Conservation (phyloP, 1,140 invertebrate species). For the Drosophila sp. region DNA sequence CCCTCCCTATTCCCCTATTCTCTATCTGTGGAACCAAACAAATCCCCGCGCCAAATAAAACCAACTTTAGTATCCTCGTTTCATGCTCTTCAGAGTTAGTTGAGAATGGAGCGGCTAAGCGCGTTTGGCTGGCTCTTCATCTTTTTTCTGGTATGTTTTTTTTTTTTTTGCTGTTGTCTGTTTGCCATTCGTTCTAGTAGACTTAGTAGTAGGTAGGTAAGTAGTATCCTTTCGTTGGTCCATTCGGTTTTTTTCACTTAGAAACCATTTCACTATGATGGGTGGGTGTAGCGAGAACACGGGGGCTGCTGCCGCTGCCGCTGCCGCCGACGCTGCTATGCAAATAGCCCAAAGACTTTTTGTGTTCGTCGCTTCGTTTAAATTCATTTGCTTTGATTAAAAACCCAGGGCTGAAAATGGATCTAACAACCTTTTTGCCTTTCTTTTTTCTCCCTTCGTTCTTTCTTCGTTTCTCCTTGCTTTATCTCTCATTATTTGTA, state of each 20-base stretch:
- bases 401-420: conserved; percentile 40
- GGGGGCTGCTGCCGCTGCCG: not conserved
- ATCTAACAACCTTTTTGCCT: conserved; percentile 6
- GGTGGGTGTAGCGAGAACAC: not conserved
- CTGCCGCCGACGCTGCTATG: conserved; percentile 43
- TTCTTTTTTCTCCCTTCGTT: conserved; percentile 3
- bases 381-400: conserved; percentile 81
- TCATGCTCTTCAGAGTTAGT: conserved; percentile 11
- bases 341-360: conserved; percentile 66
- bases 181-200: conserved; percentile 19
- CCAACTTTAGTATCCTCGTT: conserved; percentile 37
- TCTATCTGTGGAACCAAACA: conserved; percentile 52
- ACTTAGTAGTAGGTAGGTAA: too few species aligned
- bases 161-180: conserved; percentile 21
- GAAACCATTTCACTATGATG: conserved; percentile 69
- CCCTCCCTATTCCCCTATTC: not conserved
- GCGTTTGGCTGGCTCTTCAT: conserved; percentile 26
- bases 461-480: conserved; percentile 26
- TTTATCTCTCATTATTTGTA: conserved; percentile 4
- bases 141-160: conserved; percentile 19
- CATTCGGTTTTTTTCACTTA: conserved; percentile 68
- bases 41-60: conserved; percentile 74
- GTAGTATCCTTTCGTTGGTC: conserved; percentile 5
- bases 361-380: conserved; percentile 70
- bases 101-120: conserved; percentile 38